Evolutionary conservation across 2,797 vertebrate species (phyloP).

Genomic region (Cuculus canorus): DNA sequence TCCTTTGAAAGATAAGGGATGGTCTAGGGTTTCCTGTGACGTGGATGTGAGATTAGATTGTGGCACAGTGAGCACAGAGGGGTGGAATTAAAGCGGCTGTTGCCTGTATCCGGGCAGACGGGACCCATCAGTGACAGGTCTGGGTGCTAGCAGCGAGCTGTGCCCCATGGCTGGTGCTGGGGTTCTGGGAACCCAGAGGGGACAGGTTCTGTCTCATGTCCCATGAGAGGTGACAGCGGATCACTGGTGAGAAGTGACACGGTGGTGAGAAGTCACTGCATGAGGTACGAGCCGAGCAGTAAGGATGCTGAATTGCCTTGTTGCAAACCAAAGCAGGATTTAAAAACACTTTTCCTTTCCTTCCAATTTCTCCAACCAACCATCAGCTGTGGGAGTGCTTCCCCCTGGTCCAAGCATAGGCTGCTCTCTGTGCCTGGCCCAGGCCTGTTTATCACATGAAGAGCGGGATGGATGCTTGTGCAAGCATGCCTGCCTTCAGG

Average conservation of each 20-base stretch:
- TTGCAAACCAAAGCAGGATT: background rate
- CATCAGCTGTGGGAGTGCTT: background rate
- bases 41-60: constrained; percentile 68
- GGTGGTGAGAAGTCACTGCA: background rate
- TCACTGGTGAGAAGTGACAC: background rate
- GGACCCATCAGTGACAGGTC: background rate
- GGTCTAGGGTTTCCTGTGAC: constrained; percentile 57
- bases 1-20: constrained; percentile 60
- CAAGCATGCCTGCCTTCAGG: background rate
- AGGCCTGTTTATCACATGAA: background rate
- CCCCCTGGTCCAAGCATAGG: background rate
- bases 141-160: background rate
- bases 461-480: background rate
- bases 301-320: background rate
- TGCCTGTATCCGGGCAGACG: constrained; percentile 15
- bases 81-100: background rate
- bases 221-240: background rate
- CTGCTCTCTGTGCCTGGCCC: background rate
- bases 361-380: background rate
- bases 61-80: background rate
- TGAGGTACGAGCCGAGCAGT: background rate
- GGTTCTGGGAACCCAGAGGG: background rate
- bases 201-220: background rate
- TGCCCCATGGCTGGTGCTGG: background rate
- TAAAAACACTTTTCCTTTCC: background rate